These are phyloP conservation scores for Macquaria australasica DNA, from an alignment of 2,113 vertebrate species.

Conservation along the genomic window DNA sequence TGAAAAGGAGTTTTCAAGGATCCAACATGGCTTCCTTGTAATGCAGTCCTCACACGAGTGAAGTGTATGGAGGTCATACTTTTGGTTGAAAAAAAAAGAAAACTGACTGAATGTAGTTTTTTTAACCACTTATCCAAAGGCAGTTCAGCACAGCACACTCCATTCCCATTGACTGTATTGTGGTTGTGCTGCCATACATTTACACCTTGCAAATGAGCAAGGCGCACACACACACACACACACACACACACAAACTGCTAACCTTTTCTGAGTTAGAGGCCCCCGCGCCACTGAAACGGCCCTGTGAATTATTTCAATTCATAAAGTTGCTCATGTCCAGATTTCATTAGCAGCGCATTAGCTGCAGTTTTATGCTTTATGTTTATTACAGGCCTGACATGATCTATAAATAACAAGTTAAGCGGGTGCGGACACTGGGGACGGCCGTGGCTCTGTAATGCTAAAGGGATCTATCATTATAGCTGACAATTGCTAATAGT, in stretches of 20 bases:
- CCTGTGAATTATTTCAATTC: constrained; percentile 98
- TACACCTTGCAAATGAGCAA: constrained; percentile 89
- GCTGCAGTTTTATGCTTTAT: constrained; percentile 91
- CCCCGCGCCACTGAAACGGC: constrained; percentile 91
- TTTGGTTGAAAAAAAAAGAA: not conserved
- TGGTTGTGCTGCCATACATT: constrained; percentile 72
- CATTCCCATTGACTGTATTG: constrained; percentile 55
- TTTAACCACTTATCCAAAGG: constrained; percentile 19
- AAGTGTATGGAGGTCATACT: constrained; percentile 31
- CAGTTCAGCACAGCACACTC: constrained; percentile 6
- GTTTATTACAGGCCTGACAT: constrained; percentile 98
- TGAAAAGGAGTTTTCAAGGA: constrained; percentile 47
- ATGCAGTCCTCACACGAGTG: constrained; percentile 81
- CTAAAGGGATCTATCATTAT: constrained; percentile 97
- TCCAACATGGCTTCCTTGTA: constrained; percentile 5
- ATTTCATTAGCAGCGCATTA: constrained; percentile 99
- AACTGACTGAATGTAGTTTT: constrained; percentile 11
- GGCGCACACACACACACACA: constrained; percentile 65
- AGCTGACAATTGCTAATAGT: constrained; percentile 97
- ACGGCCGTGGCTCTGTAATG: constrained; percentile 92
- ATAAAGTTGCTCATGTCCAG: constrained; percentile 98
- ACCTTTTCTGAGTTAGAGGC: constrained; percentile 92
- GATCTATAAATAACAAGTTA: constrained; percentile 98
- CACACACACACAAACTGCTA: constrained; percentile 68
- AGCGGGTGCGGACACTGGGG: constrained; percentile 90